Evolutionary conservation across 2,888 invertebrate species (phyloP).

Genomic region (Hyposoter dolosus): DNA sequence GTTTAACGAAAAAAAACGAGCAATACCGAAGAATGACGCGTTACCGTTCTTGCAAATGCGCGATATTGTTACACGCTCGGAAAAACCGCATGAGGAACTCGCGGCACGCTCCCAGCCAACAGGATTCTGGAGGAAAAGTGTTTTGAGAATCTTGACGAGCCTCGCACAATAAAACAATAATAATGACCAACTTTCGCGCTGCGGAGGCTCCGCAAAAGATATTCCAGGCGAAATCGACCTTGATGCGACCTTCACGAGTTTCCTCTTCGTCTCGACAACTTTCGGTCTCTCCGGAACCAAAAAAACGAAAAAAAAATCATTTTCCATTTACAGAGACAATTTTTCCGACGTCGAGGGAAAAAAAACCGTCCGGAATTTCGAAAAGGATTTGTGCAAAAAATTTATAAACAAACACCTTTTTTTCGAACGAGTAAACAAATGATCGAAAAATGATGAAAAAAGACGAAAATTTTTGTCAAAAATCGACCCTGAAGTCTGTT

Average conservation of each 20-base stretch:
- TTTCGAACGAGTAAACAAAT: not conserved
- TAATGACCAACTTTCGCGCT: slow-evolving; percentile 10
- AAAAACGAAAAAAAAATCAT: not conserved
- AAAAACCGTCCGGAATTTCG: not conserved
- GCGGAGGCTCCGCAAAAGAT: not conserved
- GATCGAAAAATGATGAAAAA: not conserved
- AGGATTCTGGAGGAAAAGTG: slow-evolving; percentile 18
- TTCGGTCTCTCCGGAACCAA: not conserved
- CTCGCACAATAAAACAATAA: slow-evolving; percentile 49
- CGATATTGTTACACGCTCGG: not conserved
- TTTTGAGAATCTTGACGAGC: slow-evolving; percentile 28
- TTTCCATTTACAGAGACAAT: not conserved
- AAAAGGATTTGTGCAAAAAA: slow-evolving; percentile 2
- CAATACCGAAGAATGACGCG: not conserved
- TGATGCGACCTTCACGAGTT: not conserved
- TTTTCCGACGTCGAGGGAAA: not conserved
- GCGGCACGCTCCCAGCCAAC: slow-evolving; percentile 8
- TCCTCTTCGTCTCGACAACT: not conserved
- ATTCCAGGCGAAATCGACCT: slow-evolving; percentile 18
- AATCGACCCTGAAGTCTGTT: not conserved
- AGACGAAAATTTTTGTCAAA: not conserved
- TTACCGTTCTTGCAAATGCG: not conserved
- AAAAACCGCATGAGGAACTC: not conserved
- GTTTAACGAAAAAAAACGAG: not conserved
- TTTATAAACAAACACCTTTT: slow-evolving; percentile 1